Evolutionary conservation across 2,113 vertebrate species (phyloP).

Genomic region (Collichthys lucidus): DNA sequence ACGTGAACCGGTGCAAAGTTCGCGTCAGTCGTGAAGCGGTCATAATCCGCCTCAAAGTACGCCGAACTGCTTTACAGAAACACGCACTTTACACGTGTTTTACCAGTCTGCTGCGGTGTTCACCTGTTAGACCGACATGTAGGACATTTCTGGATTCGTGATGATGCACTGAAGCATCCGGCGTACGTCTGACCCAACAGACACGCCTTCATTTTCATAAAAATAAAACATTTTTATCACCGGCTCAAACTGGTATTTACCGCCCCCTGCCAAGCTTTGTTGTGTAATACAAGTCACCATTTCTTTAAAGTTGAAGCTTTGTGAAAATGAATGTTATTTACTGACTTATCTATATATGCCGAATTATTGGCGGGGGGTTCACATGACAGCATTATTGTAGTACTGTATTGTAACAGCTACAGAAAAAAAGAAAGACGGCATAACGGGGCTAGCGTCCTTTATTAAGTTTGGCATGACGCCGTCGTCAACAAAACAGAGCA

Average conservation of each 20-base stretch:
- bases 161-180: background rate
- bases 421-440: background rate
- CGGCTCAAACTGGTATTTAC: background rate
- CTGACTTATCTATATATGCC: background rate
- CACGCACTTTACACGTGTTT: rapidly evolving
- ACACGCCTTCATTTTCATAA: rapidly evolving
- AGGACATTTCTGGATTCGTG: rapidly evolving
- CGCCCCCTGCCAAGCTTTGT: background rate
- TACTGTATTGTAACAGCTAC: no score
- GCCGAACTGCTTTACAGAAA: background rate
- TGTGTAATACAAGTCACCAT: background rate
- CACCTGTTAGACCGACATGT: rapidly evolving
- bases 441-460: background rate
- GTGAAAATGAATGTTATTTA: background rate
- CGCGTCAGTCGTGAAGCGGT: background rate
- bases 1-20: conserved; percentile 53
- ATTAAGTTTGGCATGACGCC: background rate
- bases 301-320: background rate
- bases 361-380: no score
- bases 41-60: background rate
- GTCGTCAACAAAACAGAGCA: no score
- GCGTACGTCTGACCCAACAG: background rate
- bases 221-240: background rate
- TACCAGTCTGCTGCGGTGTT: rapidly evolving
- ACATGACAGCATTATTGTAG: no score